phyloP scores from a whole-genome alignment of 1,140 invertebrate species.

The Macrostomum lignano region DNA sequence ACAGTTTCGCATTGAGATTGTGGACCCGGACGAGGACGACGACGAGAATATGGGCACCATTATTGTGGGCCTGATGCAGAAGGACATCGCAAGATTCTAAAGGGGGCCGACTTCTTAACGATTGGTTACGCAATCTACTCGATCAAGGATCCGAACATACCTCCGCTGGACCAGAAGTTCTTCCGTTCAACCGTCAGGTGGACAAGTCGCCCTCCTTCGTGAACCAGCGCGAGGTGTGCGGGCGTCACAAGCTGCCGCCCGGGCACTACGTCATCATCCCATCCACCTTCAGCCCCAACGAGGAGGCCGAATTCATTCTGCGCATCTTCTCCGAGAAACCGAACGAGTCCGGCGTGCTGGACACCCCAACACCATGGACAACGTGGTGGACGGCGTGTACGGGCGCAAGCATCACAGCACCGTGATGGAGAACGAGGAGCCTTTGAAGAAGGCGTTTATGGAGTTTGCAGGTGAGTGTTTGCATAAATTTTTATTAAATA shows the following conservation, averaged over 20 bases:
- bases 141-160: not conserved
- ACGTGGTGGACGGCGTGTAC: no score
- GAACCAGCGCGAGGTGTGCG: slow-evolving; percentile 60
- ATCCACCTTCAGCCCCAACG: slow-evolving; percentile 68
- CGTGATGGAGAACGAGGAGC: no score
- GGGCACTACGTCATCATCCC: slow-evolving; percentile 75
- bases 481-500: no score
- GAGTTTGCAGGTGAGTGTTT: no score
- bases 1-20: slow-evolving; percentile 65
- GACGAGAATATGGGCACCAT: slow-evolving; percentile 6
- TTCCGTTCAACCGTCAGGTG: slow-evolving; percentile 62
- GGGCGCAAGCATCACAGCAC: no score
- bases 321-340: slow-evolving; percentile 65
- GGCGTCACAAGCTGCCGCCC: slow-evolving; percentile 57
- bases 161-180: slow-evolving; percentile 33
- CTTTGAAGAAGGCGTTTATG: no score
- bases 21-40: slow-evolving; percentile 43
- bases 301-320: slow-evolving; percentile 71
- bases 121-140: slow-evolving; percentile 6
- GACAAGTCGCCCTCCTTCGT: slow-evolving; percentile 57
- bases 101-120: slow-evolving; percentile 1
- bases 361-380: no score
- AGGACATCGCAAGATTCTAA: slow-evolving; percentile 9
- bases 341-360: slow-evolving; percentile 8
- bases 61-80: slow-evolving; percentile 10